Evolutionary conservation across 1,140 invertebrate genomes (phyloP), one percentile per base, ranked within the genome.

Genomic region (Bombus sylvicola): DNA sequence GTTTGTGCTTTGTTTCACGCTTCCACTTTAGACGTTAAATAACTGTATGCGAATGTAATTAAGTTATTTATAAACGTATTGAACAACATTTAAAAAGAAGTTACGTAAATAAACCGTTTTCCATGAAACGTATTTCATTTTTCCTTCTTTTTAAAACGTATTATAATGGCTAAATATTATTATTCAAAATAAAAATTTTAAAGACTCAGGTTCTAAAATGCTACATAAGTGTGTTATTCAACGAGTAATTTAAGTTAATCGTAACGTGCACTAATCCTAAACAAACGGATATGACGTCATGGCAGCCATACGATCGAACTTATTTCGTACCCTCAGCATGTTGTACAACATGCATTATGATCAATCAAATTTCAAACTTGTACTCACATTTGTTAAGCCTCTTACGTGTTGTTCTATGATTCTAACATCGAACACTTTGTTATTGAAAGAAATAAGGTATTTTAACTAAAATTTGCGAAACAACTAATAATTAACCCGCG

Each of bases 271-370:
- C 41, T 83, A 83, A 79, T 72, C 47, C 76, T 80, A 84, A 84
- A 80, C 41, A 80, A 79, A 84, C 83, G 83, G 83, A 84, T 79
- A 53, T 84, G 83, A 79, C 76, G 76, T 84, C 76, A 84, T 47
- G 31, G 53, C 39, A 59, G 47, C 53, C 66, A 80, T 80, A 77
- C 76, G 76, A 84, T 80, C 53, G 41, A 85, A 85, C 72, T 72
- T 85, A 80, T 59, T 72, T 39, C 22, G 39, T 75, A 80, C 66
- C 22, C 31, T 25, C 62, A n/a, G 1, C 34, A 37, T 41, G 53
- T n/a, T 8, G n/a, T 37, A 39, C 25, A 41, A 22, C 15, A 59
- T 12, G 22, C 28, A 43, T 22, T 9, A 5, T 13, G 74, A 59
- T 5, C 0, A 28, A 71, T 2, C 18, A 59, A 64, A 64, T 66